Evolutionary conservation across 2,888 invertebrate species (phyloP), one percentile per base, ranked within the genome.

Genomic region (Eupithecia subumbrata): DNA sequence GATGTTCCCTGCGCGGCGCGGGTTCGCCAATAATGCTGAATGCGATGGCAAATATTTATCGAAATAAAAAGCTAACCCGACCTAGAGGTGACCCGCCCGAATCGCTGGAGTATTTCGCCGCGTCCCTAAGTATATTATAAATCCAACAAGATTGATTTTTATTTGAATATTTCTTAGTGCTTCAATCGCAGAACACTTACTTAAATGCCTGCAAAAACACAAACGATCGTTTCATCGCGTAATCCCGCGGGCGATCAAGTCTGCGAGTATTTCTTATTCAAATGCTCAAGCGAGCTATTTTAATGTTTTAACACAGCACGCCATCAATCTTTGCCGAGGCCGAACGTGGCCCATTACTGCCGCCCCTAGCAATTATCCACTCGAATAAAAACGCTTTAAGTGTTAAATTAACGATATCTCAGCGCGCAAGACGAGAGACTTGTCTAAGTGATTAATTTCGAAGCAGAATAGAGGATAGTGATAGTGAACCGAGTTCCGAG

Each of bases 321-420:
- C 90, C 91, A 93, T 94, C 93, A 94, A 94, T 94, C 93, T 93
- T 91, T 83, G 88, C 88, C 84, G 87, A 87, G 90, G 88, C 89
- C 88, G 90, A 91, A 90, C 93, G 91, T 90, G 90, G 86, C 86
- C 90, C 92, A 90, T 93, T 93, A 93, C 88, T 85, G 86, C 86
- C 90, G 86, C 92, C 91, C 89, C 89, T 90, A 89, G 92, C 92
- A 92, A 94, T 93, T 92, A 93, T 93, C 92, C 92, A 92, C 91
- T 90, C 90, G 93, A 92, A 93, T 93, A 93, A 93, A 93, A 94
- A 93, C 93, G 91, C 91, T 93, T 92, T 92, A 93, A 93, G 92
- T 93, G 93, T 93, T 93, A 93, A 94, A 92, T 93, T 92, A 93
- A 93, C 93, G 93, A 92, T 93, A 93, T 93, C 92, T 93, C 91